These are phyloP conservation scores for Urocitellus parryii DNA, from an alignment of 2,113 vertebrate species.

Conservation along the genomic window DNA sequence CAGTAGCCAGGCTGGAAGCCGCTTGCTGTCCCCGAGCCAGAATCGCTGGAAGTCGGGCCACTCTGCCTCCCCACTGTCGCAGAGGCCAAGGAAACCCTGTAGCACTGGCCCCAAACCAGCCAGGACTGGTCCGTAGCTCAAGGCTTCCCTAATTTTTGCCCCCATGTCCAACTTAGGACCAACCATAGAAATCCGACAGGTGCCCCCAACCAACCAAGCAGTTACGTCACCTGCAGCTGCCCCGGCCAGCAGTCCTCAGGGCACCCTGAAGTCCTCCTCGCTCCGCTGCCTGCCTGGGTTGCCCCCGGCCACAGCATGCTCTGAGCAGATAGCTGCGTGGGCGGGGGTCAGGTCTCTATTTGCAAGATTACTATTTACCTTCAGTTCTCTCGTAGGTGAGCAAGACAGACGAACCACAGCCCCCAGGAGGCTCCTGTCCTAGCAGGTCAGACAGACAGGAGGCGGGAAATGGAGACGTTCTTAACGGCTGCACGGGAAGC, in stretches of 20 bases:
- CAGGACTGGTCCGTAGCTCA: background rate
- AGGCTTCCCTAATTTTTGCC: background rate
- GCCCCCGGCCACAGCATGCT: background rate
- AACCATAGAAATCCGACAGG: background rate
- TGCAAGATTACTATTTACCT: background rate
- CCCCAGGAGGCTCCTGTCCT: background rate
- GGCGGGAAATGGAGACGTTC: background rate
- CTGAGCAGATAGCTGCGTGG: background rate
- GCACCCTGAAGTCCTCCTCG: background rate
- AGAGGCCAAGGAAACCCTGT: background rate
- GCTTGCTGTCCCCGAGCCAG: background rate
- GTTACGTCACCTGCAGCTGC: background rate
- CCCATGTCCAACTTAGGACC: background rate
- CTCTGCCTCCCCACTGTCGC: background rate
- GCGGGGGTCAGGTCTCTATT: background rate
- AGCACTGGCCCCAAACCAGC: background rate
- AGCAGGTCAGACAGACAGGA: background rate
- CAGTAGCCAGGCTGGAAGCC: background rate
- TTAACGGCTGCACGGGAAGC: background rate
- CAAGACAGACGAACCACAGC: background rate
- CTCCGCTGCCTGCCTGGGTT: no score
- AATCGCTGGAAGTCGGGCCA: background rate
- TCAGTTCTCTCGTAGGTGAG: background rate
- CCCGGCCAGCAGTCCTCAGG: background rate
- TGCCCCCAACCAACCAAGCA: rapidly evolving